Base-by-base conservation (phyloP, 1,140 invertebrate species). In the Diachasma alloeum region DNA sequence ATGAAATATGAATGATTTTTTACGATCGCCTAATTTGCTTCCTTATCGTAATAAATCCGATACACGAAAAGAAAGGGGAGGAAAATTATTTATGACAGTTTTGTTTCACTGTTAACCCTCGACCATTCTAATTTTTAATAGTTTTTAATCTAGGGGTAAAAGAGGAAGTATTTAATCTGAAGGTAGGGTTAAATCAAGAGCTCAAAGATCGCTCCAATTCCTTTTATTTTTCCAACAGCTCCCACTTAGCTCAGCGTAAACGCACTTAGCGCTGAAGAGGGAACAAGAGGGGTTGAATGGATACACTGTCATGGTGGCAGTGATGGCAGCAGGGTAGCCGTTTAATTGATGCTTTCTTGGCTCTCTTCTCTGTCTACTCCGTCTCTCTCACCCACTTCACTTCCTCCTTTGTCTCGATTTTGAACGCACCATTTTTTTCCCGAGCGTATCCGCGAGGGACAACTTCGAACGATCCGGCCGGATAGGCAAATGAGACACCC, bases 331-430 rank as follows among this genome's bases (percentile, higher is more conserved):
- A 37, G 46, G 67, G 67, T 44, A 67, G 17, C 42, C 75, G 22
- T 72, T 56, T 72, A 77, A 77, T 77, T 77, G 69, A 77, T 77
- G 75, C 75, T 72, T 53, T 56, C 66, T 48, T 11, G 17, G 11
- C n/a, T 19, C 67, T 17, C 8, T 19, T 42, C 63, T 67, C 39
- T 68, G 36, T 8, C 72, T 36, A n/a, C 56, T 37, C 36, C 9
- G 4, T 37, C 36, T 37, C 39, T 72, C 70, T 22, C 37, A 3
- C 17, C 17, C 42, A 17, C 13, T 48, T 72, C 19, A 26, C 24
- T 72, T 72, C 15, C 42, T 72, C 19, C 46, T 46, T 56, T 73
- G 11, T 72, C 6, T 53, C 70, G 31, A 11, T 56, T 56, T 26
- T 56, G 71, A 63, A 26, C 10, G 59, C 24, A 26, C 59, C 59